Evolutionary conservation across 1,140 invertebrate genomes (phyloP).

Genomic region (Drosophila subpulchrella): DNA sequence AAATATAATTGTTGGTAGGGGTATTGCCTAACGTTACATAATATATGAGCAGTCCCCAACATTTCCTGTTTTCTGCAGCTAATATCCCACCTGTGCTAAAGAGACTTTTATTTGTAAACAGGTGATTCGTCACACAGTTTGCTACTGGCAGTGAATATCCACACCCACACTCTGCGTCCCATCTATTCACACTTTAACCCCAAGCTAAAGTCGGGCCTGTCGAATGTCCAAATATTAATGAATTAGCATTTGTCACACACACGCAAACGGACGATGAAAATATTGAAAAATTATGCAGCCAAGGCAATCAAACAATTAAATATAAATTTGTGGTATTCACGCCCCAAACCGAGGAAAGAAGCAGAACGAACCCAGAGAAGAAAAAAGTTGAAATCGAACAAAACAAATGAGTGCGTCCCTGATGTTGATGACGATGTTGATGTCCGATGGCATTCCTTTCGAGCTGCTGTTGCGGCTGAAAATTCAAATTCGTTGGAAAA

Average conservation of each 20-base stretch:
- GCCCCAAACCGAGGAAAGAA: conserved; percentile 41
- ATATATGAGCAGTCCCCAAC: too few species aligned
- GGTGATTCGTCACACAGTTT: conserved; percentile 69
- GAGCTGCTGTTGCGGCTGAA: conserved; percentile 22
- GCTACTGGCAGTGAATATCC: conserved; percentile 49
- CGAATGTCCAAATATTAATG: conserved; percentile 71
- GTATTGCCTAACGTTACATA: too few species aligned
- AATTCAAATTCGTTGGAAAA: conserved; percentile 77
- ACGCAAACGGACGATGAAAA: conserved; percentile 63
- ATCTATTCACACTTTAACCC: conserved; percentile 61
- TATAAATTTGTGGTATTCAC: conserved; percentile 81
- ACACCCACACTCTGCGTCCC: conserved; percentile 32
- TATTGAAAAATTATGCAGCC: conserved; percentile 78
- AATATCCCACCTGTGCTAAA: conserved; percentile 24
- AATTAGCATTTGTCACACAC: conserved; percentile 74
- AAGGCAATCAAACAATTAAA: conserved; percentile 74
- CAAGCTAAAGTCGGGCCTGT: conserved; percentile 26
- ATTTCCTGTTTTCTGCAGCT: conserved; percentile 3
- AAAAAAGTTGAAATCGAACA: conserved; percentile 4
- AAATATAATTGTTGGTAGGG: background rate
- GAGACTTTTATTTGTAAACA: conserved; percentile 66
- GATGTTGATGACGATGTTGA: conserved; percentile 45
- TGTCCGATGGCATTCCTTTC: conserved; percentile 47
- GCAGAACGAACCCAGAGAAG: background rate
- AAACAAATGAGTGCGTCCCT: conserved; percentile 63